Base-by-base conservation (phyloP, 2,888 invertebrate genomes). In the Disparrhopalites patrizii region DNA sequence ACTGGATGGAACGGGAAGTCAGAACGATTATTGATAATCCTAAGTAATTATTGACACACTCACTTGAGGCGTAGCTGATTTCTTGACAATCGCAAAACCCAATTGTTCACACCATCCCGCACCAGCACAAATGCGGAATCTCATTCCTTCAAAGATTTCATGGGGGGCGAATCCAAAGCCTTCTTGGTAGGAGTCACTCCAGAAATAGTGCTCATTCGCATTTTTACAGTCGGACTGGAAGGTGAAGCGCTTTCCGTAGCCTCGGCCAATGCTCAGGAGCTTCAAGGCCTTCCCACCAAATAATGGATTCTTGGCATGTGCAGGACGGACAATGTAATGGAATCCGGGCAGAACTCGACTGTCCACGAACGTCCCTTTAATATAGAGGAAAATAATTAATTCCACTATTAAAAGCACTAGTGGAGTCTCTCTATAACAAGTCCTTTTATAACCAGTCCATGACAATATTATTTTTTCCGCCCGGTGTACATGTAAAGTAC, bases 181-280 rank as follows among this genome's bases (percentile, higher is more conserved):
- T 30, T 87, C 87, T 3, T 87, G 85, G 73, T 86, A 85, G 43
- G 86, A 88, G 79, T 90, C 89, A 27, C 88, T 88, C 88, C 89
- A 89, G 79, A 90, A 86, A 78, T 85, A 87, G 78, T 87, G 87
- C 50, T 77, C 76, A 78, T 88, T 88, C 69, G 84, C 82, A 79
- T 87, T 87, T 47, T 86, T 81, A 40, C 82, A 82, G 36, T 77
- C 77, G 50, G 82, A 81, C 63, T 83, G 81, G 79, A 90, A 89
- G 1, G 89, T 89, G 69, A 89, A 81, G 51, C 89, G 82, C 67
- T 87, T 84, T 7, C 88, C 86, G 77, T 87, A 89, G 8, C 90
- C 89, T 75, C 87, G 83, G 0, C 89, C 89, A 74, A 89, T 87
- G 33, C 84, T 85, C 72, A 83, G 82, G 64, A 90, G 82, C 8